Conservation (phyloP, 2,113 vertebrate species). For the Triplophysa tibetana region DNA sequence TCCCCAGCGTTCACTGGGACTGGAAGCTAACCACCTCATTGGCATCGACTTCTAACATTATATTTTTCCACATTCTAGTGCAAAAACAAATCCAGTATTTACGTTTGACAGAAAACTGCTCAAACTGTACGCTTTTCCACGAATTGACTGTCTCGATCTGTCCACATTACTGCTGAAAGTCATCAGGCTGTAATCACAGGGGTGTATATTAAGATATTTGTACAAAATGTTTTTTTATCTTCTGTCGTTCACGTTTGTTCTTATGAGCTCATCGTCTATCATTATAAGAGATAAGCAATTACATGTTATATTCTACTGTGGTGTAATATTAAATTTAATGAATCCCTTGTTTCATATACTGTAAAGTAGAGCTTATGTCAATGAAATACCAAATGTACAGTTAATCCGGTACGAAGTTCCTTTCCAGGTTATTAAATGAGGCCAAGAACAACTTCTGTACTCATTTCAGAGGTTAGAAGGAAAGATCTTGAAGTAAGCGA, state of each 20-base stretch:
- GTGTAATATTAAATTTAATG: slow-evolving; percentile 67
- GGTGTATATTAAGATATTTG: slow-evolving; percentile 78
- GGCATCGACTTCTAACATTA: slow-evolving; percentile 18
- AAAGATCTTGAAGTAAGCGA: slow-evolving; percentile 5
- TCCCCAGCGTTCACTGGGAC: slow-evolving; percentile 58
- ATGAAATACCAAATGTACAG: slow-evolving; percentile 66
- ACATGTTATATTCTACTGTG: slow-evolving; percentile 61
- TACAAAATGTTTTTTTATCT: slow-evolving; percentile 70
- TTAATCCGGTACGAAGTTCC: slow-evolving; percentile 56
- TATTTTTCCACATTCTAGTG: slow-evolving; percentile 26
- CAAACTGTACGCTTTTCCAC: slow-evolving; percentile 35
- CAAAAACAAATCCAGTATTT: slow-evolving; percentile 60
- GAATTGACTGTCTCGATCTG: slow-evolving; percentile 46
- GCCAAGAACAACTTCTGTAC: slow-evolving; percentile 51
- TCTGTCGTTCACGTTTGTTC: slow-evolving; percentile 56
- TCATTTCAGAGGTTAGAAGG: slow-evolving; percentile 28
- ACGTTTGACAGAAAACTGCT: slow-evolving; percentile 56
- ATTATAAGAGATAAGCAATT: slow-evolving; percentile 65
- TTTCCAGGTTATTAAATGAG: slow-evolving; percentile 52
- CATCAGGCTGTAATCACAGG: slow-evolving; percentile 62
- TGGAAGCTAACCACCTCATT: slow-evolving; percentile 59
- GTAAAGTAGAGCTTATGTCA: slow-evolving; percentile 67
- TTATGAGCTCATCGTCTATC: slow-evolving; percentile 58
- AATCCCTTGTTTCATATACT: slow-evolving; percentile 68
- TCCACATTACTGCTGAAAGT: slow-evolving; percentile 56